phyloP scores from a whole-genome alignment of 2,797 vertebrate species.

The Tenualosa thibaudeaui region DNA sequence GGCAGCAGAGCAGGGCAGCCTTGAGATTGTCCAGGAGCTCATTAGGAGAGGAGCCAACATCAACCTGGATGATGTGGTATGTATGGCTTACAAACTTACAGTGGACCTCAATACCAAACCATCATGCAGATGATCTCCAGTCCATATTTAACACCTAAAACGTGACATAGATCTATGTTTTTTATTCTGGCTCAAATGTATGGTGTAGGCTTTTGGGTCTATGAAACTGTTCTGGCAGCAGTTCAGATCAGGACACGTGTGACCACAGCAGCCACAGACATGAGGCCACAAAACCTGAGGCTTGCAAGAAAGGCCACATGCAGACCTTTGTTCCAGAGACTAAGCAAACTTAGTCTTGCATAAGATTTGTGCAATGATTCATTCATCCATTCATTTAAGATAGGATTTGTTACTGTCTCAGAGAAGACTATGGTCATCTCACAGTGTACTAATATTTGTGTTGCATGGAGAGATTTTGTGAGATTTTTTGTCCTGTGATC shows the following conservation, averaged over 20 bases:
- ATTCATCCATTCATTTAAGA: neutral
- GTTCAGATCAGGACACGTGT: neutral
- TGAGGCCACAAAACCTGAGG: neutral
- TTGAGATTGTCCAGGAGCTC: constrained; percentile 93
- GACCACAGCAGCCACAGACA: neutral
- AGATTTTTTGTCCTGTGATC: neutral
- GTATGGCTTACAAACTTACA: constrained; percentile 61
- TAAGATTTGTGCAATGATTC: constrained; percentile 8
- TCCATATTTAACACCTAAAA: neutral
- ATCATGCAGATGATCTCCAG: neutral
- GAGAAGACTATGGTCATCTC: neutral
- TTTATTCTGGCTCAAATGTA: neutral
- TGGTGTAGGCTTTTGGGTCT: neutral
- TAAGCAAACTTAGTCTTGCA: neutral
- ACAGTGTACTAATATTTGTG: neutral
- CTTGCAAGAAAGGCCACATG: neutral
- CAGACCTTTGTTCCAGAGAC: neutral
- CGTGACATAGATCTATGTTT: neutral
- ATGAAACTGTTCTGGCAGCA: neutral
- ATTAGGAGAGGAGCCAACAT: constrained; percentile 91
- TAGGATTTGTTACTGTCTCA: neutral
- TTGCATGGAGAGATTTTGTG: neutral
- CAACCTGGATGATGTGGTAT: constrained; percentile 93
- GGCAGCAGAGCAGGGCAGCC: constrained; percentile 91
- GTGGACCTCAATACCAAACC: neutral